phyloP scores from a whole-genome alignment of 2,113 vertebrate genomes.

The Agapornis roseicollis region DNA sequence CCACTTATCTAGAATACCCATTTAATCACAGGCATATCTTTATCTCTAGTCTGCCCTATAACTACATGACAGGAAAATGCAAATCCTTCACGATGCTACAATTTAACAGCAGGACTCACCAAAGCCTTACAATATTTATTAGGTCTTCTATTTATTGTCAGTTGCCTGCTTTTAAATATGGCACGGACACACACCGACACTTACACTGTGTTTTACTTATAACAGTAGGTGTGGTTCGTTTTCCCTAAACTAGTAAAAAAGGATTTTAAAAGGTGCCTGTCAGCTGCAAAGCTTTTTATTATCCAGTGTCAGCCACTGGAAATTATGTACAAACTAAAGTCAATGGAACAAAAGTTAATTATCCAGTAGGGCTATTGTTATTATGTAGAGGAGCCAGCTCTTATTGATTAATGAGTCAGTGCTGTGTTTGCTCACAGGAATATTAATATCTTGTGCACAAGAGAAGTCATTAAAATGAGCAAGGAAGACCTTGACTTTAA shows the following conservation, averaged over 20 bases:
- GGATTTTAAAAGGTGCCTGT: constrained; percentile 45
- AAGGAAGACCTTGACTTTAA: constrained; percentile 69
- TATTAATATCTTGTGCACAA: constrained; percentile 82
- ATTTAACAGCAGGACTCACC: constrained; percentile 43
- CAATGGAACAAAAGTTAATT: constrained; percentile 84
- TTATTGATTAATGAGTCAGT: constrained; percentile 87
- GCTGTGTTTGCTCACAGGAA: constrained; percentile 85
- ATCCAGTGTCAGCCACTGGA: constrained; percentile 71
- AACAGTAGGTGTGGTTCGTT: constrained; percentile 21
- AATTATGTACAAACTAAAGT: constrained; percentile 76
- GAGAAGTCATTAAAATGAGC: constrained; percentile 85
- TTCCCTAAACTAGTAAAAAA: constrained; percentile 44
- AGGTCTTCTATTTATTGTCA: constrained; percentile 63
- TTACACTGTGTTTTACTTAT: constrained; percentile 1
- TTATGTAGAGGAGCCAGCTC: constrained; percentile 75
- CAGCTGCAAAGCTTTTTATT: constrained; percentile 55
- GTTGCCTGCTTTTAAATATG: constrained; percentile 60
- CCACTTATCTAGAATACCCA: not conserved
- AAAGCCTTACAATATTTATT: constrained; percentile 49
- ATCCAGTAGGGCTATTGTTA: constrained; percentile 64
- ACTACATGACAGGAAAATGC: constrained; percentile 46
- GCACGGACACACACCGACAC: not conserved
- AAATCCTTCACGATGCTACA: constrained; percentile 28
- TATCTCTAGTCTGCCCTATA: constrained; percentile 16
- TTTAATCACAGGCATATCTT: constrained; percentile 28